Conservation (phyloP, 35 echinoderm and acorn worm species). For the Hemicentrotus pulcherrimus region DNA sequence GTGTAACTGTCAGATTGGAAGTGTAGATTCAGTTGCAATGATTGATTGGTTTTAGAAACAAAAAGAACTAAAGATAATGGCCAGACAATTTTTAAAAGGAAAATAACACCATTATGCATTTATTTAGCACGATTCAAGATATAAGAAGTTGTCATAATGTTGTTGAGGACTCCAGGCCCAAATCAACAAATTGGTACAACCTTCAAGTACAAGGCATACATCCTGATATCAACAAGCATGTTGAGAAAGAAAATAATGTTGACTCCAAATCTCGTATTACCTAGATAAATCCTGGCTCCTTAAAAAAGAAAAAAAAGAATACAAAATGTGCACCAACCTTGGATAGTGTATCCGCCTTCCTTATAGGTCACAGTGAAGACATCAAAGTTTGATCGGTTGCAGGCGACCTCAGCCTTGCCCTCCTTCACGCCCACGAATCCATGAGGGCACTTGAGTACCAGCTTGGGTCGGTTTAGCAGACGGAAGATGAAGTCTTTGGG, state of each 20-base stretch:
- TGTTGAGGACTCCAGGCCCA: too few relatives aligned
- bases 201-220: too few relatives aligned
- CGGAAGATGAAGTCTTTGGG: slow-evolving; percentile 48
- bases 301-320: too few relatives aligned
- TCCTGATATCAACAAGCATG: not conserved
- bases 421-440: slow-evolving; percentile 51
- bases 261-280: too few relatives aligned
- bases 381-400: slow-evolving; percentile 35
- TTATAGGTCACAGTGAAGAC: slow-evolving; percentile 13
- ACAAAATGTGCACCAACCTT: slow-evolving; percentile 35
- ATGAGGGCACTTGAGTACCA: slow-evolving; percentile 40
- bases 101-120: too few relatives aligned
- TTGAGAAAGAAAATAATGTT: not conserved
- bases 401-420: slow-evolving; percentile 30
- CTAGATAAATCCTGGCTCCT: too few relatives aligned
- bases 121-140: too few relatives aligned
- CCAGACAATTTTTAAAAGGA: too few relatives aligned
- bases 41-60: not conserved
- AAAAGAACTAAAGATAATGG: too few relatives aligned
- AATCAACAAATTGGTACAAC: too few relatives aligned
- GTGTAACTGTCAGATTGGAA: not conserved
- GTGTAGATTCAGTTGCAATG: not conserved
- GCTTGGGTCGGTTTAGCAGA: slow-evolving; percentile 51
- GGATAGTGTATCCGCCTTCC: slow-evolving; percentile 40
- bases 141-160: too few relatives aligned